Evolutionary conservation across 2,797 vertebrate genomes (phyloP), one percentile per base, ranked within the genome.

Genomic region (Vireo griseus): DNA sequence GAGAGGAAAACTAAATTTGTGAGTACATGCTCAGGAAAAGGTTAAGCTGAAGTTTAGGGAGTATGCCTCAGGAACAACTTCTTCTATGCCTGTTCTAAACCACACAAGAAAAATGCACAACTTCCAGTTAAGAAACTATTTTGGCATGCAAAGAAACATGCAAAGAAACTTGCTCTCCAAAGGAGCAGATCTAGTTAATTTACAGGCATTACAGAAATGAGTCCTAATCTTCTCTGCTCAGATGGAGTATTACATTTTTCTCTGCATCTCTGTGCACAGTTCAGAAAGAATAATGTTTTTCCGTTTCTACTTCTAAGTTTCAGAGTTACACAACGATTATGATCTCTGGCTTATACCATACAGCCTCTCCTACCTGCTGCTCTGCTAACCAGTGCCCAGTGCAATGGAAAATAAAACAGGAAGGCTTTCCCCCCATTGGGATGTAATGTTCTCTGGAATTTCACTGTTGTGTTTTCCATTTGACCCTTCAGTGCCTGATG

Each of bases 371-470:
- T 57, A 29, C 15, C 37, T 50, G 7, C 40, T 77, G 28, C 13
- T 73, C 16, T 67, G 57, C 20, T 21, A 58, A 79, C 7, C 6
- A 57, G 17, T 37, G 28, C 5, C 20, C 17, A 59, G 29, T 33
- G 17, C 11, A 63, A 18, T 3, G 5, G n/a, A 61, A 86, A 89
- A 66, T 3, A 42, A 68, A 75, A 10, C 20, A 65, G 16, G 13
- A 66, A 54, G 12, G 33, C 21, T 68, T 21, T 1, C 4, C 3
- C 11, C 8, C 51, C 2, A 2, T 5, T 55, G 31, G n/a, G 8
- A 40, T 52, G 25, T 10, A 84, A 74, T 33, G 5, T 61, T 18
- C 31, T 21, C 18, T 47, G 33, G 78, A 62, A 79, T 82, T 45
- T 88, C 58, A 54, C 13, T 29, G 7, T 8, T 40, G 3, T 51